Conservation (phyloP, 2,113 vertebrate genomes). For the Nibea albiflora region DNA sequence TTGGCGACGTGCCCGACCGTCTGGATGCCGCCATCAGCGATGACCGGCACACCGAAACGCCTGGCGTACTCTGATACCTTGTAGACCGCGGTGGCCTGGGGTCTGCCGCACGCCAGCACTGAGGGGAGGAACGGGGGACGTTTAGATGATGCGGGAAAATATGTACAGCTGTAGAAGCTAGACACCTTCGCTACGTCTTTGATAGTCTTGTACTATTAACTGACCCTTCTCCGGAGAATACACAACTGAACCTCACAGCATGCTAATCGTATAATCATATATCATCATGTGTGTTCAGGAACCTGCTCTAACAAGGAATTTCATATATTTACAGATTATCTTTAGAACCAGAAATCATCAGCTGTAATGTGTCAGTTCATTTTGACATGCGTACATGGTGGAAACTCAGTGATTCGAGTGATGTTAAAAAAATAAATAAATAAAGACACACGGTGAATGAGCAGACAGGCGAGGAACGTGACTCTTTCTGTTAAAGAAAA, state of each 20-base stretch:
- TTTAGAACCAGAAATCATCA: neutral
- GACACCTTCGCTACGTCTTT: neutral
- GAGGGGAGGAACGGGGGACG: neutral
- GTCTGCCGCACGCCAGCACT: slow-evolving; percentile 96
- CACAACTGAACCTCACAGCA: neutral
- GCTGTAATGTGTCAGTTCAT: neutral
- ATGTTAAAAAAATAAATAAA: neutral
- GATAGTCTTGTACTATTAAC: neutral
- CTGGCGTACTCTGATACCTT: slow-evolving; percentile 97
- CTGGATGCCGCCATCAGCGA: slow-evolving; percentile 96
- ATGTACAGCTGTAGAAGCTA: neutral
- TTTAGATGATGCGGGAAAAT: neutral
- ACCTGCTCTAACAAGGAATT: neutral
- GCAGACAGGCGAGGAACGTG: slow-evolving; percentile 9
- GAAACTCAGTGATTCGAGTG: neutral
- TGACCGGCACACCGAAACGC: slow-evolving; percentile 94
- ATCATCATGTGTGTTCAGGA: neutral
- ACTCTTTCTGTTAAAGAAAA: slow-evolving; percentile 21
- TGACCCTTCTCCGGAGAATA: neutral
- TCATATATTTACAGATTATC: neutral
- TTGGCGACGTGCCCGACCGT: slow-evolving; percentile 95
- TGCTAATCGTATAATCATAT: no score
- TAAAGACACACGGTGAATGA: slow-evolving; percentile 3
- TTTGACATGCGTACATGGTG: slow-evolving; percentile 2
- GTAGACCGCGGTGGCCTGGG: slow-evolving; percentile 97